Evolutionary conservation across 2,113 vertebrate genomes (phyloP).

Genomic region (Girardinichthys multiradiatus): DNA sequence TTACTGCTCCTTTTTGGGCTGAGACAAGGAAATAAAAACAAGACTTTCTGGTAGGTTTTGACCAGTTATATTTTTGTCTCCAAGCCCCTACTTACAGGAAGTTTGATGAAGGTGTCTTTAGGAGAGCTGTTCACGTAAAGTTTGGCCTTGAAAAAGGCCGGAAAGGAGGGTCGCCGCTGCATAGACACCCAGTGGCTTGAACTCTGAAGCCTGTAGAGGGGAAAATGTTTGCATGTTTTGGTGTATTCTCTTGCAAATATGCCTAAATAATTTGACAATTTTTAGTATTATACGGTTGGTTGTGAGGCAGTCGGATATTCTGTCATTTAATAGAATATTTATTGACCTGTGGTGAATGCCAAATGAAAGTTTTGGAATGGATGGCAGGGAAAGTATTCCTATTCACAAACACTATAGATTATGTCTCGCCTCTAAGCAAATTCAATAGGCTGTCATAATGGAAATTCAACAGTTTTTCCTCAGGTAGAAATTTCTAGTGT

Average conservation of each 20-base stretch:
- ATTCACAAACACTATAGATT: slow-evolving; percentile 12
- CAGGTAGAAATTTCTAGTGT: not conserved
- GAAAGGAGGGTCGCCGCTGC: slow-evolving; percentile 75
- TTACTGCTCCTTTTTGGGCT: not conserved
- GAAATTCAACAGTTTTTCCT: slow-evolving; percentile 4
- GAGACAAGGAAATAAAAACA: not conserved
- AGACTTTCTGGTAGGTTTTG: not conserved
- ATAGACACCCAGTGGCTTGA: slow-evolving; percentile 74
- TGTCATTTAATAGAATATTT: slow-evolving; percentile 15
- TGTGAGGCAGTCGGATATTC: not conserved
- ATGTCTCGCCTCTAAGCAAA: slow-evolving; percentile 22
- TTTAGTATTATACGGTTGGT: slow-evolving; percentile 3
- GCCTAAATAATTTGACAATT: not conserved
- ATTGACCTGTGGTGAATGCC: slow-evolving; percentile 32
- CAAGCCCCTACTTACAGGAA: slow-evolving; percentile 76
- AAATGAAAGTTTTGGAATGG: slow-evolving; percentile 9
- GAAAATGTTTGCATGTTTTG: not conserved
- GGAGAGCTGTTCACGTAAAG: slow-evolving; percentile 78
- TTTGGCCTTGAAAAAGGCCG: slow-evolving; percentile 83
- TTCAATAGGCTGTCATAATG: slow-evolving; percentile 31
- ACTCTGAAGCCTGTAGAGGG: slow-evolving; percentile 68
- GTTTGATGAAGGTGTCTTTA: slow-evolving; percentile 88
- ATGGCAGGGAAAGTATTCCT: slow-evolving; percentile 16
- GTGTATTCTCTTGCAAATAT: not conserved
- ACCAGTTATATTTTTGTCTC: not conserved